Percentiles rank a stretch among this genome's conserved stretches.
These are phyloP conservation scores for Eurytoma californica DNA, from an alignment of 2,888 invertebrate species.

Conservation along the genomic window DNA sequence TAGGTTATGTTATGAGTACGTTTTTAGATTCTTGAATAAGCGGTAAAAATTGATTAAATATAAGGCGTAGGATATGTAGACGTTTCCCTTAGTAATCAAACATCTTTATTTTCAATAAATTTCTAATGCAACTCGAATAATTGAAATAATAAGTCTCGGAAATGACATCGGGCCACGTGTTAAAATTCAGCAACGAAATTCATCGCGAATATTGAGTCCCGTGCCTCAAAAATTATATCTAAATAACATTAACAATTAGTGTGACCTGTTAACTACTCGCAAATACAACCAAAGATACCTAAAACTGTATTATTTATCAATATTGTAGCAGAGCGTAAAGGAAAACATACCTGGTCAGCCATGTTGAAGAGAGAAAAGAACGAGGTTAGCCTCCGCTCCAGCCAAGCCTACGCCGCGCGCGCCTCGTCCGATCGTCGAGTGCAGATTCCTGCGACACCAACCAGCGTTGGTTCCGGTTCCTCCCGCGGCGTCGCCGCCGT, in stretches of 20 bases:
- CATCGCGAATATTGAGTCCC: background rate
- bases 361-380: constrained; percentile 80
- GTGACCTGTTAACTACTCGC: background rate
- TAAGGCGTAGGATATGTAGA: background rate
- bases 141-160: background rate
- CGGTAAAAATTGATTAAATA: background rate
- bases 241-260: background rate
- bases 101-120: too few relatives aligned
- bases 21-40: background rate
- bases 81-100: too few relatives aligned
- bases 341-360: constrained; percentile 86
- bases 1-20: constrained; percentile 39
- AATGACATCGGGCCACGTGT: constrained; percentile 65
- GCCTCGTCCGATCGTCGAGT: background rate
- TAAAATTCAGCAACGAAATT: background rate
- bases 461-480: too few relatives aligned
- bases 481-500: too few relatives aligned
- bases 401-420: background rate
- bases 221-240: background rate
- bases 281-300: background rate
- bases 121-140: background rate
- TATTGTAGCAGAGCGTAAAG: constrained; percentile 39
- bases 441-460: background rate
- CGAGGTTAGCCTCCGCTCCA: constrained; percentile 43
- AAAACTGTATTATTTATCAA: constrained; percentile 18